Evolutionary conservation across 2,113 vertebrate genomes (phyloP).

Genomic region (Montifringilla adamsi): DNA sequence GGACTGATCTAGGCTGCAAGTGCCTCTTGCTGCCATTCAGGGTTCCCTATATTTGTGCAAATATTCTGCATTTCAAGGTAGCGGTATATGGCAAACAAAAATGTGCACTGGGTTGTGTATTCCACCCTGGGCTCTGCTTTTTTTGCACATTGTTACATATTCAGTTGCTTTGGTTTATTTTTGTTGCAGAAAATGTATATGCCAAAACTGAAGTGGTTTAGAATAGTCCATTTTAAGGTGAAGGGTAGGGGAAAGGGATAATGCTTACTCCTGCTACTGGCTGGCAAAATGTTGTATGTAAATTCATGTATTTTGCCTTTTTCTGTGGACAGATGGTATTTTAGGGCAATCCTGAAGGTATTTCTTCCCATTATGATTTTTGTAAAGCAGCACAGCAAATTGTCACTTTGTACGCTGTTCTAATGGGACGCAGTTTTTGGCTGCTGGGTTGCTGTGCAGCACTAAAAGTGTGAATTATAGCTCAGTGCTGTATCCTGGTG

Average conservation of each 20-base stretch:
- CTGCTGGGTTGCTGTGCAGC: neutral
- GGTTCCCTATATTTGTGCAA: neutral
- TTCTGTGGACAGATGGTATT: neutral
- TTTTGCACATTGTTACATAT: neutral
- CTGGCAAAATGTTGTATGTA: neutral
- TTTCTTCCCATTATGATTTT: neutral
- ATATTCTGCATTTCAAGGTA: neutral
- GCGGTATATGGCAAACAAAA: neutral
- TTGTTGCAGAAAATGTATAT: neutral
- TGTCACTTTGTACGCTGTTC: neutral
- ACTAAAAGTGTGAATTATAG: neutral
- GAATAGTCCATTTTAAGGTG: neutral
- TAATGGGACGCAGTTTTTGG: neutral
- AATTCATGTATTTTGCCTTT: neutral
- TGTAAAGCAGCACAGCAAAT: neutral
- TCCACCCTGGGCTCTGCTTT: neutral
- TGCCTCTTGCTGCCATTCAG: neutral
- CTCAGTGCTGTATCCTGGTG: neutral
- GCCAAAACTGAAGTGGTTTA: neutral
- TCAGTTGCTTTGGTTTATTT: neutral
- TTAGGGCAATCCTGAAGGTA: neutral
- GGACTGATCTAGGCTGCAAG: neutral
- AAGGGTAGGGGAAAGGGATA: neutral
- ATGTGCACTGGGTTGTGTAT: neutral
- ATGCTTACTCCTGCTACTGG: neutral